A percentile compares a stretch with the other conserved stretches of the same genome.
Evolutionary conservation across 2,113 vertebrate species (phyloP).

Genomic region (Tylochromis polylepis): DNA sequence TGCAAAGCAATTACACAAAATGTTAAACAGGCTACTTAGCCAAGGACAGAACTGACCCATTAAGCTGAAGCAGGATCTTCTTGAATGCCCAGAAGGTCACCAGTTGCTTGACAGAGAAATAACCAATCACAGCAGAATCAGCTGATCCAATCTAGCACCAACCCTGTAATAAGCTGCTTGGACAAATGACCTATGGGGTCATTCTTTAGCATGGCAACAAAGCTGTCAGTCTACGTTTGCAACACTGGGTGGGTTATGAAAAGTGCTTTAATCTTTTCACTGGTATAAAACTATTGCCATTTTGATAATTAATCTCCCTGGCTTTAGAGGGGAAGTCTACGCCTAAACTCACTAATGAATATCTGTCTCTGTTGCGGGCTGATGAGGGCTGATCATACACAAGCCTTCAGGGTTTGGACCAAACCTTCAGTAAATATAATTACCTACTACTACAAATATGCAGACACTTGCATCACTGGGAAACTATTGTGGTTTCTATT

Average conservation of each 20-base stretch:
- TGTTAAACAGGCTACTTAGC: neutral
- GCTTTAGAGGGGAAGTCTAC: slow-evolving; percentile 9
- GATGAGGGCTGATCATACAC: neutral
- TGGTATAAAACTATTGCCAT: slow-evolving; percentile 48
- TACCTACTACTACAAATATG: neutral
- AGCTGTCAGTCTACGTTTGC: slow-evolving; percentile 25
- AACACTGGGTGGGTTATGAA: slow-evolving; percentile 24
- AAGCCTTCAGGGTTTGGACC: neutral
- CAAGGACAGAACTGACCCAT: neutral
- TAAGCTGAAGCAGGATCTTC: neutral
- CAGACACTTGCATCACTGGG: neutral
- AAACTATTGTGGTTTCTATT: neutral
- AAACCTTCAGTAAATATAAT: neutral
- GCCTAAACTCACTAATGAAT: slow-evolving; percentile 15
- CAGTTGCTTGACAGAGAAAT: neutral
- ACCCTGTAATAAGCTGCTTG: neutral
- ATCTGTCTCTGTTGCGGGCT: neutral
- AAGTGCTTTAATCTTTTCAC: slow-evolving; percentile 46
- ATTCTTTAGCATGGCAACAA: slow-evolving; percentile 3
- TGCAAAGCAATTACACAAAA: neutral
- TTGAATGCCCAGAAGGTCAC: neutral
- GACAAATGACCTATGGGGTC: neutral
- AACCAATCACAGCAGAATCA: neutral
- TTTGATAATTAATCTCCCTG: slow-evolving; percentile 65
- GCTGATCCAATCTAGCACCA: neutral